Base-by-base conservation (phyloP, 2,113 vertebrate genomes). In the Hippocampus zosterae region DNA sequence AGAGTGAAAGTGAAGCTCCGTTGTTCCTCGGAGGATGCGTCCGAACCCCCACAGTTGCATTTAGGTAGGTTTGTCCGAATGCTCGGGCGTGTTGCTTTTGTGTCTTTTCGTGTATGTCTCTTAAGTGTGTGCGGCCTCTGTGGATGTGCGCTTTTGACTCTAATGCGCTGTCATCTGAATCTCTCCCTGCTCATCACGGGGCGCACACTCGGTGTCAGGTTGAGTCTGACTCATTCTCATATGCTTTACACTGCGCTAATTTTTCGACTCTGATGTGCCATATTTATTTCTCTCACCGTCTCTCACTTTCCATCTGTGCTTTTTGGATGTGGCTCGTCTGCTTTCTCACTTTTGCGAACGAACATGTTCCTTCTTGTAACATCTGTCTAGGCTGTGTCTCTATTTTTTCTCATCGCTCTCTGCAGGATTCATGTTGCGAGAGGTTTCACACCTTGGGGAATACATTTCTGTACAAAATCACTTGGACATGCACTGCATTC, bases 151-250 rank as follows among this genome's bases (percentile, higher is more conserved):
- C 82, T 75, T 80, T 63, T 68, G 84, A 84, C 73, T 76, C 29
- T 88, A 89, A 85, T 87, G 74, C 72, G 75, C 81, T 85, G 85
- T 90, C 88, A 88, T 80, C 85, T 88, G 87, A 82, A 87, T 88
- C 88, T 77, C 70, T 83, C 79, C 79, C 79, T 74, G 81, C 84
- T 90, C 88, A 81, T 85, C 85, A 79, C 72, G 50, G 79, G 75
- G 78, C 83, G 86, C 84, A 82, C 85, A 88, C 73, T 75, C 77
- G 77, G 80, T 85, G 88, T 90, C 91, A 88, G 80, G 41, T 84
- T 56, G 71, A 76, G 82, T 90, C 87, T 90, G 84, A 86, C 85
- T 92, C 88, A 90, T 81, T 81, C 81, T 91, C 82, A 84, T 86
- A 85, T 83, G 82, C 86, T 88, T 80, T 78, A 80, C 82, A 68